phyloP scores from a whole-genome alignment of 1,140 invertebrate species.

The Leptestheria dahalacensis region DNA sequence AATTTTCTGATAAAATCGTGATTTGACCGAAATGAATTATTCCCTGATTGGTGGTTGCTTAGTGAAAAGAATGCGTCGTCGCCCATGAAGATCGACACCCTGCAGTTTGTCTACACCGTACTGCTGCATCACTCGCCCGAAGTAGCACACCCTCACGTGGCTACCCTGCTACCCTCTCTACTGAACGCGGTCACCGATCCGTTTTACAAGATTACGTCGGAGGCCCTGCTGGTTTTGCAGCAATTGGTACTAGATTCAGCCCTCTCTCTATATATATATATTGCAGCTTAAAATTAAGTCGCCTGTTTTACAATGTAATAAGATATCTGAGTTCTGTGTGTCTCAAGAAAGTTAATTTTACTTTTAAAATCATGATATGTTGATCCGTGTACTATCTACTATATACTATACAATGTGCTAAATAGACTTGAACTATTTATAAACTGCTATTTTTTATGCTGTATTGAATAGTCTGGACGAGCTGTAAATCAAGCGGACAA shows the following conservation, averaged over 20 bases:
- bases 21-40: conserved; percentile 11
- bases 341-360: too few relatives aligned
- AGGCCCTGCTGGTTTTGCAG: conserved; percentile 81
- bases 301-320: too few relatives aligned
- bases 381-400: too few relatives aligned
- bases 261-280: too few relatives aligned
- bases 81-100: conserved; percentile 96
- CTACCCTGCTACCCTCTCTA: conserved; percentile 69
- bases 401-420: too few relatives aligned
- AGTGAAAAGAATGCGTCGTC: conserved; percentile 88
- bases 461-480: too few relatives aligned
- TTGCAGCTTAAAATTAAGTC: too few relatives aligned
- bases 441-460: too few relatives aligned
- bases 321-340: too few relatives aligned
- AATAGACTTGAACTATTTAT: too few relatives aligned
- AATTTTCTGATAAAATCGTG: conserved; percentile 12
- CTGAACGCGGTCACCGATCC: conserved; percentile 77
- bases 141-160: conserved; percentile 64
- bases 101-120: conserved; percentile 81
- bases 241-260: conserved; percentile 59
- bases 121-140: conserved; percentile 64
- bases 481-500: too few relatives aligned
- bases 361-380: too few relatives aligned
- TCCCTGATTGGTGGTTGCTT: conserved; percentile 21
- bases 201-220: conserved; percentile 97